Evolutionary conservation across 1,140 invertebrate species (phyloP), one percentile per base, ranked within the genome.

Genomic region (Papilio xuthus): DNA sequence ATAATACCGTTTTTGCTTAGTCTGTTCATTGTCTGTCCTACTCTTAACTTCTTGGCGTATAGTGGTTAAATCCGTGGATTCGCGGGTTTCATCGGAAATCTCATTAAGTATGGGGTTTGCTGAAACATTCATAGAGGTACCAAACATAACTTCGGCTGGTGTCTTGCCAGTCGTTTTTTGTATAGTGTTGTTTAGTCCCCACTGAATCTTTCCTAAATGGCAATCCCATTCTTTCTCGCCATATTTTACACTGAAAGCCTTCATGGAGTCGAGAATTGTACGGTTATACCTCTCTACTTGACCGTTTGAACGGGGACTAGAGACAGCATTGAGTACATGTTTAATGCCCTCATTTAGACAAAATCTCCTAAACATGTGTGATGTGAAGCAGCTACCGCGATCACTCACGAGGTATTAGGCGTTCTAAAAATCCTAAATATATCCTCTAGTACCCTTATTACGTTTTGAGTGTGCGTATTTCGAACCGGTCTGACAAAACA

Each of bases 281-380:
- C 32, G 32, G 70, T 87, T 85, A 23, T 84, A 85, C 3, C 85
- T 32, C 60, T 85, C 84, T 8, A 86, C 82, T 53, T 87, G 84
- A 1, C 84, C 84, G 44, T 86, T 86, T 10, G 85, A 73, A 4
- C 80, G 56, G 20, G 83, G 81, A 18, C 81, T 82, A 2, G 85
- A 70, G 1, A 84, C 83, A 8, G 86, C 80, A 63, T 85, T 85
- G 12, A 84, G 41, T 9, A 87, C 50, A 32, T 85, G 86, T 50
- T 83, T 84, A 15, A 83, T 82, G 8, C 81, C 80, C 41, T 41
- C 78, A 50, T 82, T 63, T 0, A 78, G 1, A 79, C 76, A 80
- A 77, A 83, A 84, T 23, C 28, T 72, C 71, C 60, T 77, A 60
- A 85, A 86, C 13, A 67, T 42, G n/a, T 83, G 78, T 1, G 81